Conservation (phyloP, 2,888 invertebrate genomes). For the Cheilosia vulpina region DNA sequence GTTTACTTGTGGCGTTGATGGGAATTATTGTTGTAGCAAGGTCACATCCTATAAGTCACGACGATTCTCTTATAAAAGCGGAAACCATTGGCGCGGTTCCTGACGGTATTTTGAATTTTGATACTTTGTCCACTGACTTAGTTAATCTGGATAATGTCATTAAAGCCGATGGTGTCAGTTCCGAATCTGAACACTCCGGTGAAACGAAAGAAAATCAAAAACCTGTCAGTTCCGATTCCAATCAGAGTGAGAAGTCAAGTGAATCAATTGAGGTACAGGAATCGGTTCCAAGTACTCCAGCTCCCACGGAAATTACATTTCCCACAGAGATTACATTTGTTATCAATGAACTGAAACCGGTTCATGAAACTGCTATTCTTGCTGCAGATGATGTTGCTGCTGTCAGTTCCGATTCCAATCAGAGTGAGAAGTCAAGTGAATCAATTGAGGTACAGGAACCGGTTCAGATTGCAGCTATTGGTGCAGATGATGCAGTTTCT, state of each 20-base stretch:
- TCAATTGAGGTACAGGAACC: background rate
- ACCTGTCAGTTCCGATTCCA: background rate
- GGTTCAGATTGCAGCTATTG: background rate
- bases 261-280: background rate
- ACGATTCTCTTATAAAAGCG: background rate
- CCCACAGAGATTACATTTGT: too few relatives aligned
- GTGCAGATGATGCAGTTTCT: background rate
- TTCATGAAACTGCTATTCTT: too few relatives aligned
- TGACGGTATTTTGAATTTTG: background rate
- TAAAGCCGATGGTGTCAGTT: background rate
- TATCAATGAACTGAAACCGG: too few relatives aligned
- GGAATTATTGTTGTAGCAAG: background rate
- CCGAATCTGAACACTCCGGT: background rate
- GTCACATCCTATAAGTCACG: background rate
- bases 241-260: background rate
- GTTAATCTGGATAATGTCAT: too few relatives aligned
- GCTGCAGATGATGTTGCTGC: too few relatives aligned
- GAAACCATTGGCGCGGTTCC: background rate
- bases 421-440: background rate
- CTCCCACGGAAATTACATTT: too few relatives aligned
- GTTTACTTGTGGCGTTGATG: background rate
- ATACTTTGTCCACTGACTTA: too few relatives aligned
- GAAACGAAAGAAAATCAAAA: background rate
- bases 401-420: background rate
- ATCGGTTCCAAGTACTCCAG: too few relatives aligned